Conservation (phyloP, 2,797 vertebrate genomes). For the Sparidentex hasta region DNA sequence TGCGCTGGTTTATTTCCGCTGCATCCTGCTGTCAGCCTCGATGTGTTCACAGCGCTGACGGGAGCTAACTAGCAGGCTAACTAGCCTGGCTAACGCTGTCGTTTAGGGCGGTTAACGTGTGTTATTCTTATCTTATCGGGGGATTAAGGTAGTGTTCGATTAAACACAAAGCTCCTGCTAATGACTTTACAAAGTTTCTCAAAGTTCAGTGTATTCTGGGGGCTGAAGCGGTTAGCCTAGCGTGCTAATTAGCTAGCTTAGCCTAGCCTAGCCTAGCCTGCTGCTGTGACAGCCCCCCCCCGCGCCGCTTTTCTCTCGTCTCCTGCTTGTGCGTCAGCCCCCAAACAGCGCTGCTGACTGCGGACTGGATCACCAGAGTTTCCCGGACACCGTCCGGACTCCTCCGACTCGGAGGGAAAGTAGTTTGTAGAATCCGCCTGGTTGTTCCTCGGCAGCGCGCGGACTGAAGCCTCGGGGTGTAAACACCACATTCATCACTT, state of each 20-base stretch:
- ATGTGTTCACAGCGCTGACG: constrained; percentile 2
- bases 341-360: constrained; percentile 38
- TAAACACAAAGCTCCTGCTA: accelerated
- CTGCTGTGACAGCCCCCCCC: constrained; percentile 32
- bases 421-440: background rate
- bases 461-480: background rate
- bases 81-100: constrained; percentile 2
- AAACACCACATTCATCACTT: constrained; percentile 1
- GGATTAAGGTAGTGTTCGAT: accelerated
- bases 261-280: constrained; percentile 35
- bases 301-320: constrained; percentile 16
- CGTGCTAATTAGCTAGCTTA: constrained; percentile 38
- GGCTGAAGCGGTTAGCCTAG: constrained; percentile 30
- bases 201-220: constrained; percentile 1
- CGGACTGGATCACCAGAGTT: constrained; percentile 50
- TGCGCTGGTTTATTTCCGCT: background rate
- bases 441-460: background rate
- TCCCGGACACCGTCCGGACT: constrained; percentile 15
- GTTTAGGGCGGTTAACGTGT: background rate
- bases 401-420: constrained; percentile 20
- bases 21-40: background rate
- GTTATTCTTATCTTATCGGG: background rate
- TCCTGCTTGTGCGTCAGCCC: constrained; percentile 46
- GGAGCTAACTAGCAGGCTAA: constrained; percentile 20
- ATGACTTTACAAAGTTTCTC: constrained; percentile 26